Evolutionary conservation across 2,113 vertebrate genomes (phyloP).

Genomic region (Zootoca vivipara): DNA sequence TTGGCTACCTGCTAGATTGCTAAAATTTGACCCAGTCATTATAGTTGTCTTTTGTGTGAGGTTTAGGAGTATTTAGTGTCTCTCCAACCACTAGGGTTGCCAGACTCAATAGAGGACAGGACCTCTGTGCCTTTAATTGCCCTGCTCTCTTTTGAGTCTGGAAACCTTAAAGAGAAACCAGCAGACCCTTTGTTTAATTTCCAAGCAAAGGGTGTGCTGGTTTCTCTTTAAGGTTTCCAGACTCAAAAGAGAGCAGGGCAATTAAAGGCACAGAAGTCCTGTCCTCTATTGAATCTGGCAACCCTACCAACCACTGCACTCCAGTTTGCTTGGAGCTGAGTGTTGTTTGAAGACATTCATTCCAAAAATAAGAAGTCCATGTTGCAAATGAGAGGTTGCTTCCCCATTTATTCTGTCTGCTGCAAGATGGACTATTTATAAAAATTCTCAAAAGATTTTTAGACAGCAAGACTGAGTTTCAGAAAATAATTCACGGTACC

Average conservation of each 20-base stretch:
- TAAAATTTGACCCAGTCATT: not conserved
- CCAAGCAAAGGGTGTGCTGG: no score
- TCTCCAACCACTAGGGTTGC: no score
- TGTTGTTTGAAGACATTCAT: not conserved
- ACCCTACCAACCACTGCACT: no score
- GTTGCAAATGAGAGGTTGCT: not conserved
- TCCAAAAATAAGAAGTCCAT: not conserved
- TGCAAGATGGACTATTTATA: not conserved
- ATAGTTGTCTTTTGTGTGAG: not conserved
- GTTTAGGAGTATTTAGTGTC: not conserved
- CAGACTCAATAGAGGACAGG: no score
- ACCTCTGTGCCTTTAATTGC: no score
- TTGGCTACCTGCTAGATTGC: not conserved
- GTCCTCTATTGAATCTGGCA: no score
- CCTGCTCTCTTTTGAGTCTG: no score
- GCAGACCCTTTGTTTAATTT: no score
- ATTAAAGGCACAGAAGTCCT: no score
- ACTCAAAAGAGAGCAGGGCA: no score
- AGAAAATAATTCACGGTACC: constrained; percentile 20
- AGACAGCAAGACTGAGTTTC: not conserved
- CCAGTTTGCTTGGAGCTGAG: not conserved
- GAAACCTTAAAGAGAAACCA: no score
- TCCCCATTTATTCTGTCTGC: not conserved
- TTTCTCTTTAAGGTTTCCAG: no score
- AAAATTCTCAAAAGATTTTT: not conserved